A percentile compares a stretch with the other conserved stretches of the same genome.
Conservation (phyloP, 2,113 vertebrate genomes). For the Lasiurus borealis region DNA sequence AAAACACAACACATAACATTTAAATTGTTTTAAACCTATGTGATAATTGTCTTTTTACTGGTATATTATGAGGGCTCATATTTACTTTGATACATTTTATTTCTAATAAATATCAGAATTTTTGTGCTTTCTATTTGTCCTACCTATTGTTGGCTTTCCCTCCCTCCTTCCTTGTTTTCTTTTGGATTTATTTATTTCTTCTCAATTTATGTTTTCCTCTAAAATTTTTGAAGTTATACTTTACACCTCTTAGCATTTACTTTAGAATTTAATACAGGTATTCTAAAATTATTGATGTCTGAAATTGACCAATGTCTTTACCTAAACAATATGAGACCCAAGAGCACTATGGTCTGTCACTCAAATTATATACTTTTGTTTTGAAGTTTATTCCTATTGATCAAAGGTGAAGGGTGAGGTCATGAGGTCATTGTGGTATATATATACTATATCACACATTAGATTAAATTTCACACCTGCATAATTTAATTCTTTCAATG, state of each 20-base stretch:
- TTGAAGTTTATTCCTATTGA: constrained; percentile 3
- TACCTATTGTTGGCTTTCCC: neutral
- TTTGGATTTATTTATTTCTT: neutral
- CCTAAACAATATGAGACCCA: neutral
- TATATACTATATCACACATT: too few relatives aligned
- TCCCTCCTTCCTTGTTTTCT: neutral
- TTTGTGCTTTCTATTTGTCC: constrained; percentile 19
- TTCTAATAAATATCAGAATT: constrained; percentile 10
- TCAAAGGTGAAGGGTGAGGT: neutral
- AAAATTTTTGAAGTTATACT: neutral
- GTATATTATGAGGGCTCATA: neutral
- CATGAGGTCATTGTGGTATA: constrained; percentile 32
- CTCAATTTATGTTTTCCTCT: neutral
- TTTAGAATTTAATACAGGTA: neutral
- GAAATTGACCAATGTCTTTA: neutral
- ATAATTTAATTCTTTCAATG: neutral
- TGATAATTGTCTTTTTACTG: neutral
- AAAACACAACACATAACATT: neutral
- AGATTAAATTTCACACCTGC: neutral
- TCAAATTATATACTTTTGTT: neutral
- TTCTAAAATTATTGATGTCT: neutral
- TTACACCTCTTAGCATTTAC: neutral
- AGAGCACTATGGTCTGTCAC: neutral
- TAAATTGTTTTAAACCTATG: neutral
- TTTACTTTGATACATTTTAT: neutral